A percentile compares a stretch with the other conserved stretches of the same genome.
Evolutionary conservation across 2,113 vertebrate species (phyloP).

Genomic region (Siniperca chuatsi): DNA sequence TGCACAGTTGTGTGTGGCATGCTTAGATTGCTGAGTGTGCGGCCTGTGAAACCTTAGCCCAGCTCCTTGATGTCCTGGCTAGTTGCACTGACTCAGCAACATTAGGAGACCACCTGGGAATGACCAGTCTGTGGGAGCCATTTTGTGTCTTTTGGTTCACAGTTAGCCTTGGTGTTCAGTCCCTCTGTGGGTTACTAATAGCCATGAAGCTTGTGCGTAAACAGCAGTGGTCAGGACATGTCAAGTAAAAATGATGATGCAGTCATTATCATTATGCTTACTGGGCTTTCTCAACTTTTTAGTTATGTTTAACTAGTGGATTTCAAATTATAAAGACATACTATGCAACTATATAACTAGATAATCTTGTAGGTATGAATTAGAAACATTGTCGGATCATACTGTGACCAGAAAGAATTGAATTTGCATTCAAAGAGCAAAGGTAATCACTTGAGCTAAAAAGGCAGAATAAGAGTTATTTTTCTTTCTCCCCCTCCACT

Average conservation of each 20-base stretch:
- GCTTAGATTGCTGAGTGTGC: slow-evolving; percentile 71
- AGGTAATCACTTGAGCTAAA: background rate
- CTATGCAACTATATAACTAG: background rate
- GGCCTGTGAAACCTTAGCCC: slow-evolving; percentile 62
- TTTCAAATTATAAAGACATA: slow-evolving; percentile 13
- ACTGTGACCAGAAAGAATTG: background rate
- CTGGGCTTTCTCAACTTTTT: slow-evolving; percentile 1
- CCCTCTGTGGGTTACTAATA: slow-evolving; percentile 41
- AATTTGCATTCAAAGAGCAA: background rate
- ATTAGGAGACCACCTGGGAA: slow-evolving; percentile 76
- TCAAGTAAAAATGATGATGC: slow-evolving; percentile 18
- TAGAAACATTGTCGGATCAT: background rate
- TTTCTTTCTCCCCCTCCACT: background rate
- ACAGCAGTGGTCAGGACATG: slow-evolving; percentile 4
- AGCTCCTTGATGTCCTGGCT: slow-evolving; percentile 58
- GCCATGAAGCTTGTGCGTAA: slow-evolving; percentile 14
- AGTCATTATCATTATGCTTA: slow-evolving; percentile 8
- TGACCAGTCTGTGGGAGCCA: slow-evolving; percentile 56
- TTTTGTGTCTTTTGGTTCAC: slow-evolving; percentile 49
- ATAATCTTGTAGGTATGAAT: slow-evolving; percentile 5
- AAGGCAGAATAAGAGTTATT: background rate
- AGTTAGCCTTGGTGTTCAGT: slow-evolving; percentile 44
- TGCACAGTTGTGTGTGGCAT: slow-evolving; percentile 63
- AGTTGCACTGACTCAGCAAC: slow-evolving; percentile 72
- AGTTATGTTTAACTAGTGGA: background rate